Percentiles rank a stretch among this genome's conserved stretches.
These are phyloP conservation scores for Kuschelorhynchus macadamiae DNA, from an alignment of 2,888 invertebrate genomes.

Conservation along the genomic window DNA sequence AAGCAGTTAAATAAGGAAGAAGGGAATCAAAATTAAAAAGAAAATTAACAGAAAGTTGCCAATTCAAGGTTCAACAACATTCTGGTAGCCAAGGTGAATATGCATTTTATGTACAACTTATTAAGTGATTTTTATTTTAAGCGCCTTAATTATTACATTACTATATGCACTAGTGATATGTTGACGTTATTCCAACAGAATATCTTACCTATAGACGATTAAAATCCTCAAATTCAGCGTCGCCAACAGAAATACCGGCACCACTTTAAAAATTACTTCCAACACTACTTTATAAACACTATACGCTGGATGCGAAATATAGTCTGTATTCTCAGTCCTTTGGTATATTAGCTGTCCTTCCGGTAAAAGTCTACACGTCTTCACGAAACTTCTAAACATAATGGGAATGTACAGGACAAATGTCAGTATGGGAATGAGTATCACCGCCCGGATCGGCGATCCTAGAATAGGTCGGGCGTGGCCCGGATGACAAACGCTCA, in stretches of 20 bases:
- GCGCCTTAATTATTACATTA: no score
- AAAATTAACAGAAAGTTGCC: no score
- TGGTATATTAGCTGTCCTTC: conserved; percentile 74
- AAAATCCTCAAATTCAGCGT: conserved; percentile 78
- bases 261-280: conserved; percentile 77
- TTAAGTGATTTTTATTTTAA: no score
- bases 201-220: conserved; percentile 71
- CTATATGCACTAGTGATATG: no score
- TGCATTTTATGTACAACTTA: no score
- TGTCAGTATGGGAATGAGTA: conserved; percentile 76
- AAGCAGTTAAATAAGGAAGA: no score
- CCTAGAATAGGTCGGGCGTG: conserved; percentile 75
- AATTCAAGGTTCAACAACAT: no score
- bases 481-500: conserved; percentile 82
- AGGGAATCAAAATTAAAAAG: no score
- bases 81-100: no score
- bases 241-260: conserved; percentile 77
- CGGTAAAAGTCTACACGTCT: conserved; percentile 62
- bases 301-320: conserved; percentile 63
- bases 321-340: conserved; percentile 63
- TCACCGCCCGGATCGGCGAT: conserved; percentile 76
- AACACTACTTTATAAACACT: conserved; percentile 75
- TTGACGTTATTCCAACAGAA: no score
- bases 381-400: conserved; percentile 67
- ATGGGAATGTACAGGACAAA: conserved; percentile 80